Percentiles rank a stretch among this genome's conserved stretches.
These are phyloP conservation scores for Diloba caeruleocephala DNA, from an alignment of 2,888 invertebrate species.

Conservation along the genomic window DNA sequence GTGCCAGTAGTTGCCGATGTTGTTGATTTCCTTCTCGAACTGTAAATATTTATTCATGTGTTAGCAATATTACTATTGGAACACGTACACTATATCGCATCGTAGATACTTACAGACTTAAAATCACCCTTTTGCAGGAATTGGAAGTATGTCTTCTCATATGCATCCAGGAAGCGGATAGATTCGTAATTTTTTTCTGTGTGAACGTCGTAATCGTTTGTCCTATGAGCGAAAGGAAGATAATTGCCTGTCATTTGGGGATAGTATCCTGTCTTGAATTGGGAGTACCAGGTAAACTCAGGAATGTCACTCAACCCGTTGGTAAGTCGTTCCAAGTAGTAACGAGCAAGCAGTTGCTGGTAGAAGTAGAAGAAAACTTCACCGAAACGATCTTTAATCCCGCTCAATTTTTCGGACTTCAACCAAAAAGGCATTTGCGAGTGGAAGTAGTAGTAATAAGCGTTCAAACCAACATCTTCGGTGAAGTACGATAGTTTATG, in stretches of 20 bases:
- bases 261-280: constrained; percentile 79
- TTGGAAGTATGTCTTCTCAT: constrained; percentile 87
- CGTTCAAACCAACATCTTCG: constrained; percentile 91
- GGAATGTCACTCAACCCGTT: constrained; percentile 90
- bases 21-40: constrained; percentile 82
- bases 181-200: constrained; percentile 82
- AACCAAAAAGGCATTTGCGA: constrained; percentile 91
- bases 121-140: constrained; percentile 87
- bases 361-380: constrained; percentile 91
- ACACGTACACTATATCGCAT: background rate
- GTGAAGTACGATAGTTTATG: constrained; percentile 91
- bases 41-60: constrained; percentile 36
- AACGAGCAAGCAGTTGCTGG: constrained; percentile 91
- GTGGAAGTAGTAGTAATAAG: constrained; percentile 91
- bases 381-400: constrained; percentile 89
- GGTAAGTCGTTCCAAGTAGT: constrained; percentile 91
- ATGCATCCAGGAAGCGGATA: constrained; percentile 88
- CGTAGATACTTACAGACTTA: constrained; percentile 83
- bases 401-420: constrained; percentile 81
- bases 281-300: constrained; percentile 90
- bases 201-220: constrained; percentile 89
- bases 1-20: constrained; percentile 88
- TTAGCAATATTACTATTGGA: background rate
- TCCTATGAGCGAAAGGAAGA: constrained; percentile 89
- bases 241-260: constrained; percentile 57